These are phyloP conservation scores for Nymphalis io DNA, from an alignment of 1,140 invertebrate genomes.

Conservation along the genomic window DNA sequence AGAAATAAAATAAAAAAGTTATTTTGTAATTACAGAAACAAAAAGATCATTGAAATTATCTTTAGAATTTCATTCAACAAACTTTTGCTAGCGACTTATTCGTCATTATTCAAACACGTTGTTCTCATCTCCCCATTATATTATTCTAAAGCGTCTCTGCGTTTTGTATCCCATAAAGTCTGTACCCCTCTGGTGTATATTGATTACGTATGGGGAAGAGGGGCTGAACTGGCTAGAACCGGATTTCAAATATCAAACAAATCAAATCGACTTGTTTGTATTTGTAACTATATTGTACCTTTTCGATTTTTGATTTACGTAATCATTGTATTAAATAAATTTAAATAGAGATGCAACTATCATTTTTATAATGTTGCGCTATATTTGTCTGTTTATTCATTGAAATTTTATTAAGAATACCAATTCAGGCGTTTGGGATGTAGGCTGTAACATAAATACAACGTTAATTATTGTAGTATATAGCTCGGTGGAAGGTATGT, in stretches of 20 bases:
- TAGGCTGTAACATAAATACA: too few species aligned
- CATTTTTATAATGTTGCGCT: too few species aligned
- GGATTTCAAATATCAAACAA: slow-evolving; percentile 8
- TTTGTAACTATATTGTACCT: background rate
- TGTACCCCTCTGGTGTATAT: slow-evolving; percentile 29
- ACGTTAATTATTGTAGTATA: too few species aligned
- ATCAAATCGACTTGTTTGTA: background rate
- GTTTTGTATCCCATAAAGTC: slow-evolving; percentile 17
- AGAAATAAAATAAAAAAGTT: background rate
- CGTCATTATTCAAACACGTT: background rate
- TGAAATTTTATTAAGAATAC: too few species aligned
- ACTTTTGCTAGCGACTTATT: background rate
- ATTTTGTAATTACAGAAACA: background rate
- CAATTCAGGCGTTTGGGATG: too few species aligned
- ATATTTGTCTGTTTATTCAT: too few species aligned
- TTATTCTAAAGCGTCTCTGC: slow-evolving; percentile 12
- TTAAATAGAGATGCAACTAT: too few species aligned
- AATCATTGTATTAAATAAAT: too few species aligned
- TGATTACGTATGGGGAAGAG: slow-evolving; percentile 23
- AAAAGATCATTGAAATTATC: slow-evolving; percentile 6
- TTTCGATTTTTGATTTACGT: slow-evolving; percentile 1
- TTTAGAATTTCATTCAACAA: slow-evolving; percentile 5
- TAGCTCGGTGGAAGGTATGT: too few species aligned
- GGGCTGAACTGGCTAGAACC: slow-evolving; percentile 11
- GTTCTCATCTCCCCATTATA: slow-evolving; percentile 13